Evolutionary conservation across 2,888 invertebrate genomes (phyloP), one percentile per base, ranked within the genome.

Genomic region (Xylophagus ater): DNA sequence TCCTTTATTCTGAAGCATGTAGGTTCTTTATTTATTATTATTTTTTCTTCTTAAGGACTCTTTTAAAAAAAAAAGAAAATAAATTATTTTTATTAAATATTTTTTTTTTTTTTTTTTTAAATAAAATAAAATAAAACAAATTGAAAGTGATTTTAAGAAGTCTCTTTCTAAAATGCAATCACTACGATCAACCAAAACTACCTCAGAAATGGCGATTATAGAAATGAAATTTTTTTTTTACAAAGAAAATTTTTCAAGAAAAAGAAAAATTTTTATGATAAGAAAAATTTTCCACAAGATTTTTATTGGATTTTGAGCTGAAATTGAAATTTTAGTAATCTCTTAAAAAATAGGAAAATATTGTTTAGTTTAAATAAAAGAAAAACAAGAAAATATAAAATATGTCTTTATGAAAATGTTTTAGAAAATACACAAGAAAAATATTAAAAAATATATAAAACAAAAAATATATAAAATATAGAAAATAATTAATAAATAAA

Each of bases 181-280:
- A n/a, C 42, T 43, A 51, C 49, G 48, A 41, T 41, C 56, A 59
- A 57, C 60, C 56, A 49, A 42, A 51, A 51, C 58, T 63, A 62
- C 62, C 62, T 62, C 62, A 62, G 52, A 55, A 53, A 54, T 51
- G 49, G 47, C 42, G 44, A 26, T 42, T 44, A 37, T 46, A 39
- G 44, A 42, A 41, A 28, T 34, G 24, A 41, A 34, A 29, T 14
- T 40, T 24, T 41, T 34, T 39, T 14, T n/a, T n/a, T n/a, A n/a
- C n/a, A n/a, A n/a, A n/a, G n/a, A n/a, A n/a, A n/a, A n/a, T 7
- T 21, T 9, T 7, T 9, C 6, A 21, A 21, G 9, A 21, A 21
- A 21, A 21, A 9, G 21, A 21, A 21, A 21, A 21, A 9, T 21
- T 21, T 21, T 9, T 7, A 21, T 9, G 5, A 21, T 21, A 21